Evolutionary conservation across 2,888 invertebrate genomes (phyloP).

Genomic region (Euclidia mi): DNA sequence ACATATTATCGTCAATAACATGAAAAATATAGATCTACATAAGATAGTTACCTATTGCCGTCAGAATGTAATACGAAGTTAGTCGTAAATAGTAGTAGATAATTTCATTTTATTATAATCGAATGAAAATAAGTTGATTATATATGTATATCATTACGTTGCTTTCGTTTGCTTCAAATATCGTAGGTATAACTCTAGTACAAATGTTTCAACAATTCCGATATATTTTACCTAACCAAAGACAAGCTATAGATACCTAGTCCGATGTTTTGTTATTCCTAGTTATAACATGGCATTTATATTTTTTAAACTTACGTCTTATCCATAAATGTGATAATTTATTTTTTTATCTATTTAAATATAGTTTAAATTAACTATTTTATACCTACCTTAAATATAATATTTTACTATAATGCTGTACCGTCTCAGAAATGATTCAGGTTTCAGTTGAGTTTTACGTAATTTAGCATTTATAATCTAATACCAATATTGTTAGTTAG

Average conservation of each 20-base stretch:
- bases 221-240: no score
- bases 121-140: no score
- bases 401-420: neutral
- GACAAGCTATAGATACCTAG: no score
- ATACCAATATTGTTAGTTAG: conserved; percentile 14
- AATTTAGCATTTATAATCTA: conserved; percentile 23
- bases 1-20: neutral
- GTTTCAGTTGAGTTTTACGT: conserved; percentile 12
- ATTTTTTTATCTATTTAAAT: conserved; percentile 2
- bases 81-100: conserved; percentile 8
- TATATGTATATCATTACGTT: no score
- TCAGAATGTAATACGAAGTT: conserved; percentile 18
- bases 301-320: neutral
- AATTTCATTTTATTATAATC: no score
- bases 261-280: conserved; percentile 1
- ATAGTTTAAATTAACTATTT: neutral
- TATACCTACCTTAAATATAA: conserved; percentile 3
- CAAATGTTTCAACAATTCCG: neutral
- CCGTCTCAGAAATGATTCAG: neutral
- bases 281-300: neutral
- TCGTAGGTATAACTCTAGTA: neutral
- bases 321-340: conserved; percentile 5
- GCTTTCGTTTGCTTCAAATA: no score
- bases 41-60: conserved; percentile 6
- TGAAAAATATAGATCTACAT: neutral